Percentiles rank a stretch among this genome's conserved stretches.
phyloP scores from a whole-genome alignment of 2,888 invertebrate species.

The Platypus cylindrus region DNA sequence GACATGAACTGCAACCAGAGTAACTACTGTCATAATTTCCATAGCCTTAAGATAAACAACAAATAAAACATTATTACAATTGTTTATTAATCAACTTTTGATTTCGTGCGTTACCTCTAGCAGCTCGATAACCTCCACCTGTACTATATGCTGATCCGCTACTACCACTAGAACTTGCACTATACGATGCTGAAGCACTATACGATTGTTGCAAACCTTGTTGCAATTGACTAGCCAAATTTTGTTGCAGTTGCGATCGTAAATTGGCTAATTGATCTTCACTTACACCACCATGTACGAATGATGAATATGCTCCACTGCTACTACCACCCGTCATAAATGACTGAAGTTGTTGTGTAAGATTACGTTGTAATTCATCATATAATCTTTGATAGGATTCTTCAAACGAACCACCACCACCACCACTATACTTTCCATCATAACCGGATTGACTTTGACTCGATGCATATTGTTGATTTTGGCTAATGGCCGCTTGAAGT shows the following conservation, averaged over 20 bases:
- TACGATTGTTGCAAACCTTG: conserved; percentile 27
- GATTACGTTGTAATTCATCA: conserved; percentile 30
- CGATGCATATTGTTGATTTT: conserved; percentile 8
- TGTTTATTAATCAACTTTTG: background rate
- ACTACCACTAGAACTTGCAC: conserved; percentile 19
- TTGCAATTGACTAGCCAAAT: conserved; percentile 28
- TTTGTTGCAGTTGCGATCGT: conserved; percentile 26
- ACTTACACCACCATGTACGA: conserved; percentile 18
- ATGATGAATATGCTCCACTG: conserved; percentile 9
- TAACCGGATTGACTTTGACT: conserved; percentile 5
- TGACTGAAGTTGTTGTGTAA: conserved; percentile 27
- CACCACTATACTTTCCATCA: background rate
- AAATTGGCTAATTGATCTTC: conserved; percentile 24
- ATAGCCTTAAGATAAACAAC: conserved; percentile 6
- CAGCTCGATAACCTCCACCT: conserved; percentile 19
- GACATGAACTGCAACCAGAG: conserved; percentile 15
- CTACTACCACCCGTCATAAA: conserved; percentile 20
- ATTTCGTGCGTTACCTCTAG: conserved; percentile 15
- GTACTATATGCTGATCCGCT: conserved; percentile 8
- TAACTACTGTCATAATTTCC: conserved; percentile 1
- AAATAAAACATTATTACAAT: conserved; percentile 1
- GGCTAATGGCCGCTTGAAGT: conserved; percentile 20
- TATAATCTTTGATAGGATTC: conserved; percentile 22
- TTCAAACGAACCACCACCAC: conserved; percentile 6
- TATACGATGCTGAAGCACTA: conserved; percentile 23